Evolutionary conservation across 2,888 invertebrate genomes (phyloP).

Genomic region (Nymphalis urticae): DNA sequence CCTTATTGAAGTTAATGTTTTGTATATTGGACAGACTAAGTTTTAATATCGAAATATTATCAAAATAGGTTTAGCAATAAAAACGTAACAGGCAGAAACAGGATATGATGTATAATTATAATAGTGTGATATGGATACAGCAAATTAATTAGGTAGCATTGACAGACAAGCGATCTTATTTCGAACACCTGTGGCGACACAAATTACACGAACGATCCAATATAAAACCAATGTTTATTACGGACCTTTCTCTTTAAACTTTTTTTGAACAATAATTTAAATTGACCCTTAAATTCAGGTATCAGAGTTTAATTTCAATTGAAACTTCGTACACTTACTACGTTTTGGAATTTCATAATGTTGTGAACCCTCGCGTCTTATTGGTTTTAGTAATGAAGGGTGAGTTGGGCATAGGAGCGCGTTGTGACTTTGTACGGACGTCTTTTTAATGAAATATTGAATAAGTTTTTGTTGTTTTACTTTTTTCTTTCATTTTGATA

Average conservation of each 20-base stretch:
- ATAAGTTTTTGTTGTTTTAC: no score
- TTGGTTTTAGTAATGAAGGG: constrained; percentile 76
- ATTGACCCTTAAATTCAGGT: constrained; percentile 28
- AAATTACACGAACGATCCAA: constrained; percentile 43
- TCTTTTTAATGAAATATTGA: constrained; percentile 6
- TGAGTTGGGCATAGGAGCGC: constrained; percentile 58
- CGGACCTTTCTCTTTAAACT: constrained; percentile 56
- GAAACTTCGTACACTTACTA: constrained; percentile 52
- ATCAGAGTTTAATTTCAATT: constrained; percentile 45
- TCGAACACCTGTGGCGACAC: constrained; percentile 46
- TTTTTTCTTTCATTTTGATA: no score
- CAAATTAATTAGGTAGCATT: constrained; percentile 7
- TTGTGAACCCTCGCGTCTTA: constrained; percentile 73
- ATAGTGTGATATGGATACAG: no score
- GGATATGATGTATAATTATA: no score
- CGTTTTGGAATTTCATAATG: constrained; percentile 56
- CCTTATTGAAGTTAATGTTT: no score
- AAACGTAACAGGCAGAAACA: no score
- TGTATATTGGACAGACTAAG: no score
- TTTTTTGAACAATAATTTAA: constrained; percentile 44
- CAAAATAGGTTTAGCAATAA: no score
- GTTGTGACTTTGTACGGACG: constrained; percentile 68
- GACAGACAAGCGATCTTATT: constrained; percentile 35
- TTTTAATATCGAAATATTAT: no score
- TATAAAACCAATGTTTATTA: constrained; percentile 59